A percentile compares a stretch with the other conserved stretches of the same genome.
Conservation (phyloP, 2,113 vertebrate genomes). For the Apistogramma diplotaenia region DNA sequence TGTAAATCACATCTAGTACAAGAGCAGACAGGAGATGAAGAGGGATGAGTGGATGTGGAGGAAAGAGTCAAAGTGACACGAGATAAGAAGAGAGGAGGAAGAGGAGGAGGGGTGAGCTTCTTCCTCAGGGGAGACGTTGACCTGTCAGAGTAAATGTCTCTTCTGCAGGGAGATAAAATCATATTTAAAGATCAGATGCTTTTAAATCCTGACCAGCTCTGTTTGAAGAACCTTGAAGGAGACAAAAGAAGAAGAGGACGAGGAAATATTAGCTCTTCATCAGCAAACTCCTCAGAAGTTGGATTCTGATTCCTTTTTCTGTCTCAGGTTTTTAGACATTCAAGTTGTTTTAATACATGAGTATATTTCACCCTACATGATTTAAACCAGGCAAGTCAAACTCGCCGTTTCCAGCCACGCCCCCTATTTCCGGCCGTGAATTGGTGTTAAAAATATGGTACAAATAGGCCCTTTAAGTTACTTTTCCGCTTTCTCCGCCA, state of each 20-base stretch:
- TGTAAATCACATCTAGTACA: neutral
- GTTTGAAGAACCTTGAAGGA: slow-evolving; percentile 11
- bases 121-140: slow-evolving; percentile 33
- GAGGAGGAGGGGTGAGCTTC: slow-evolving; percentile 1
- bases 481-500: no score
- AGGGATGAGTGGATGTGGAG: neutral
- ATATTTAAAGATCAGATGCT: slow-evolving; percentile 58
- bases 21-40: neutral
- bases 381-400: no score
- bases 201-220: slow-evolving; percentile 30
- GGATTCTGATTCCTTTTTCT: neutral
- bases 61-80: neutral
- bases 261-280: neutral
- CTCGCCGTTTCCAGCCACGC: no score
- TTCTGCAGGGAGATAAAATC: slow-evolving; percentile 56
- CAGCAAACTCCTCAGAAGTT: neutral
- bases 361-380: neutral
- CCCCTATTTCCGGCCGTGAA: no score
- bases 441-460: no score
- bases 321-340: no score
- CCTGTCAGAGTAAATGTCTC: slow-evolving; percentile 63
- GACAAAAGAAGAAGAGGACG: neutral
- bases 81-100: neutral
- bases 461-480: no score
- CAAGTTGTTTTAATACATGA: neutral